These are phyloP conservation scores for Drosophila equinoxialis DNA, from an alignment of 1,140 invertebrate genomes.

Conservation along the genomic window DNA sequence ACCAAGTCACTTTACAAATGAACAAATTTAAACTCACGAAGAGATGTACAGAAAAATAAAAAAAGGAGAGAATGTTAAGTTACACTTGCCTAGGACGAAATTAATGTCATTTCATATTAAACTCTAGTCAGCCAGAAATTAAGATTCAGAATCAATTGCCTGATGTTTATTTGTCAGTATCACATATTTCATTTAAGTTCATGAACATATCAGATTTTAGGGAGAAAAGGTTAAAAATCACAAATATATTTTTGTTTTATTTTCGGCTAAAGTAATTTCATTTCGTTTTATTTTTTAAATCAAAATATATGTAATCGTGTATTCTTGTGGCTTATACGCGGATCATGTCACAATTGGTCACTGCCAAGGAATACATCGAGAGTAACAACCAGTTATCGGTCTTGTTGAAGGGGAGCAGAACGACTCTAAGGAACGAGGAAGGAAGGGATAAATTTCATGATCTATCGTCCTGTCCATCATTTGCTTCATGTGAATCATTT, in stretches of 20 bases:
- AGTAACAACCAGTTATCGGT: slow-evolving; percentile 6
- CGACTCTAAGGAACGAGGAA: background rate
- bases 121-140: too few relatives aligned
- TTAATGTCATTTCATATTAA: too few relatives aligned
- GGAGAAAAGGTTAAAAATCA: slow-evolving; percentile 3
- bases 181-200: background rate
- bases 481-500: slow-evolving; percentile 47
- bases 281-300: background rate
- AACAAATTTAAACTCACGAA: too few relatives aligned
- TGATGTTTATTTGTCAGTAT: background rate
- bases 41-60: too few relatives aligned
- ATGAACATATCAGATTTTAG: slow-evolving; percentile 1
- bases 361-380: slow-evolving; percentile 14
- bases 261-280: slow-evolving; percentile 2
- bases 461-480: slow-evolving; percentile 20
- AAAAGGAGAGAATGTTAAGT: too few relatives aligned
- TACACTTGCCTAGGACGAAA: too few relatives aligned
- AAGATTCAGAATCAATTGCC: background rate
- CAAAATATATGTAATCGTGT: background rate
- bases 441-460: background rate
- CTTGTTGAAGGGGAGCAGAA: slow-evolving; percentile 18
- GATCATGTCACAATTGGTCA: slow-evolving; percentile 35
- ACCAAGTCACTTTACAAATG: too few relatives aligned
- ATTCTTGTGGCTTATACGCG: slow-evolving; percentile 17
- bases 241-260: background rate